A percentile compares a stretch with the other conserved stretches of the same genome.
Evolutionary conservation across 2,797 vertebrate genomes (phyloP).

Genomic region (Threskiornis aethiopicus): DNA sequence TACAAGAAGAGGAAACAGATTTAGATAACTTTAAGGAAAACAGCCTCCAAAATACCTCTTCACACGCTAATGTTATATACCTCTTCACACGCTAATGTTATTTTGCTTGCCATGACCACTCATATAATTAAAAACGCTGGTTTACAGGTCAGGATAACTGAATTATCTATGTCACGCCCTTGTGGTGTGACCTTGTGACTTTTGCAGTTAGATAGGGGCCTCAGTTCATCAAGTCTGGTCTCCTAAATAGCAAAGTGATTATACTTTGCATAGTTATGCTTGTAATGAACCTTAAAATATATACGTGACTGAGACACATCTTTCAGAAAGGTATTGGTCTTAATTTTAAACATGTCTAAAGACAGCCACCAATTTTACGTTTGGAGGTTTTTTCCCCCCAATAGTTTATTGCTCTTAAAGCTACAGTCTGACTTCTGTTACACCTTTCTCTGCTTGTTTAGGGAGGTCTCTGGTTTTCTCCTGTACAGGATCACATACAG

Average conservation of each 20-base stretch:
- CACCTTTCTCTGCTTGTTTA: neutral
- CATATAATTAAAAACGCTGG: neutral
- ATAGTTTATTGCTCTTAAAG: neutral
- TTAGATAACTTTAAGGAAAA: neutral
- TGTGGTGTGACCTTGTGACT: neutral
- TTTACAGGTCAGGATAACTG: neutral
- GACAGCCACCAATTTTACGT: neutral
- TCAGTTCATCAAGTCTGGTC: neutral
- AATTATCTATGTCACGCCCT: neutral
- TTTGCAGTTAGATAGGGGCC: neutral
- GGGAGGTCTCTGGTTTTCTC: neutral
- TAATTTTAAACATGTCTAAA: neutral
- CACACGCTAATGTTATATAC: neutral
- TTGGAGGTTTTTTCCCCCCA: fast-evolving
- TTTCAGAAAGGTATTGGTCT: neutral
- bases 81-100: neutral
- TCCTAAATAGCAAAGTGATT: neutral
- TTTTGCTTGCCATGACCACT: neutral
- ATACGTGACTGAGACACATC: neutral
- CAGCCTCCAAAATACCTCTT: neutral
- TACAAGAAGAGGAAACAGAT: neutral
- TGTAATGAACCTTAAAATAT: neutral
- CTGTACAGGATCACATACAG: neutral
- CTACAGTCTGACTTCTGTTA: neutral
- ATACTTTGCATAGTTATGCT: neutral